phyloP scores from a whole-genome alignment of 2,888 invertebrate genomes.

The Pseudoips prasinana region DNA sequence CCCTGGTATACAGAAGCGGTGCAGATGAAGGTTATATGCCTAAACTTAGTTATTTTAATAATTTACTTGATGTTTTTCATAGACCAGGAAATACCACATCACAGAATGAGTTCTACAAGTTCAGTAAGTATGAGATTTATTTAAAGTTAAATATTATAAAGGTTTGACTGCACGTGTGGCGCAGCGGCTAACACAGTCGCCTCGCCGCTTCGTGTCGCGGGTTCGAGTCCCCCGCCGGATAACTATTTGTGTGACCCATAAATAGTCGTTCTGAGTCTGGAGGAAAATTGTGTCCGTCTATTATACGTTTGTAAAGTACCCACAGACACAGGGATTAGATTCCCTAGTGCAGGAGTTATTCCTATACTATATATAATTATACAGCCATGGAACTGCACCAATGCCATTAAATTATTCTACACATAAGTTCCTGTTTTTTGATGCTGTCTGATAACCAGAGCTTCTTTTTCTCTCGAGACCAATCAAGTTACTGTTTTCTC shows the following conservation, averaged over 20 bases:
- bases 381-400: conserved; percentile 4
- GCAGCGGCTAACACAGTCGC: too few relatives aligned
- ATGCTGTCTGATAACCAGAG: conserved; percentile 5
- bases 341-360: background rate
- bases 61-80: conserved; percentile 7
- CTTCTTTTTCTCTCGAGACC: conserved; percentile 6
- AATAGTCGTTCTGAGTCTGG: too few relatives aligned
- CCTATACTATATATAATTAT: background rate
- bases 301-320: too few relatives aligned
- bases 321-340: too few relatives aligned
- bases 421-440: conserved; percentile 5
- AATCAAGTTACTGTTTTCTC: conserved; percentile 7
- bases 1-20: conserved; percentile 4
- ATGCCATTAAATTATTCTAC: conserved; percentile 5
- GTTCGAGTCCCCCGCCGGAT: too few relatives aligned
- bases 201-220: too few relatives aligned
- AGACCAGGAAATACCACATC: conserved; percentile 8
- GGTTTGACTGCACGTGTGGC: too few relatives aligned
- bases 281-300: too few relatives aligned
- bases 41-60: conserved; percentile 9
- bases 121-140: conserved; percentile 3
- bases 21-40: conserved; percentile 6
- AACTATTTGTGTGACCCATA: too few relatives aligned
- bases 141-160: conserved; percentile 1
- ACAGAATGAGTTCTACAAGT: conserved; percentile 9